Evolutionary conservation across 2,113 vertebrate genomes (phyloP).

Genomic region (Eonycteris spelaea): DNA sequence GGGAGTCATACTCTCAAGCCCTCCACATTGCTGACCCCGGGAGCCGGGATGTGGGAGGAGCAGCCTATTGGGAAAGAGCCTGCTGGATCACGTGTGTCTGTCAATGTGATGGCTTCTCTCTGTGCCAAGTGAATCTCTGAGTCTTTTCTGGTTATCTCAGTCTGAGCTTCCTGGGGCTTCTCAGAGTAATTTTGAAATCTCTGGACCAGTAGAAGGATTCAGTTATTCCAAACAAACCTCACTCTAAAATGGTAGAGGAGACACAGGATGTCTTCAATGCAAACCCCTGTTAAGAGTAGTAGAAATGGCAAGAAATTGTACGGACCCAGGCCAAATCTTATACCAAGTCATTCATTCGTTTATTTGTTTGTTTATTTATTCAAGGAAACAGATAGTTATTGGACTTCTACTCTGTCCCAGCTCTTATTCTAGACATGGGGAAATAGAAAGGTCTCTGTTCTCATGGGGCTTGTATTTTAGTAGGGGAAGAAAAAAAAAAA

Average conservation of each 20-base stretch:
- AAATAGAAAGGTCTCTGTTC: background rate
- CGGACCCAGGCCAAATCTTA: background rate
- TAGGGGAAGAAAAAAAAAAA: background rate
- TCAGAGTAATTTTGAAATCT: background rate
- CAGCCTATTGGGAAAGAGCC: no score
- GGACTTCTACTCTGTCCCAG: accelerated
- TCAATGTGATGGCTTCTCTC: no score
- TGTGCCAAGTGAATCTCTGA: background rate
- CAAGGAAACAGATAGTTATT: background rate
- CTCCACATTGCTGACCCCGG: no score
- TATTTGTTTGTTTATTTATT: no score
- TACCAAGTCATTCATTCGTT: no score
- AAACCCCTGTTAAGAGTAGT: background rate
- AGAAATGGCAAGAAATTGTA: background rate
- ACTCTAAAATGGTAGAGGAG: background rate
- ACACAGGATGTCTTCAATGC: background rate
- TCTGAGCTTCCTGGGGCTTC: background rate
- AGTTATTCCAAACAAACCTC: background rate
- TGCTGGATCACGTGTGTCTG: no score
- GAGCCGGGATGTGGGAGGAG: no score
- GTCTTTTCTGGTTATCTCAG: background rate
- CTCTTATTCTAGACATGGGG: background rate
- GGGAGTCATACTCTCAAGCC: no score
- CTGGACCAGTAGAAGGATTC: background rate
- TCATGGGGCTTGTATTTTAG: background rate